These are phyloP conservation scores for Sylvilagus bachmani DNA, from an alignment of 2,113 vertebrate genomes.

Conservation along the genomic window DNA sequence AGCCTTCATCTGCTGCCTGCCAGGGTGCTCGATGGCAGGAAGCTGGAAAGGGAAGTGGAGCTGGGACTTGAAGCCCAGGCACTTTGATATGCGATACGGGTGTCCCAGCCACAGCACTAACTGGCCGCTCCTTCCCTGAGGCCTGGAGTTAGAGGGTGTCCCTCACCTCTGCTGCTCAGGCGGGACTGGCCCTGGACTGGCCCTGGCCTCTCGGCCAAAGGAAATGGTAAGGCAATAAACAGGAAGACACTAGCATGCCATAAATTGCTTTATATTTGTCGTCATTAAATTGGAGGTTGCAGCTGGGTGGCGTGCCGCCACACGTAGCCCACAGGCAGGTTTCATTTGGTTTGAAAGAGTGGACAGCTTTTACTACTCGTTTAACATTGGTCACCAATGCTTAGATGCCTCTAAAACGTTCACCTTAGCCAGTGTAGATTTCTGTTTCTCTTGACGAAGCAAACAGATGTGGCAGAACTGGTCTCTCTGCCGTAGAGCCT, in stretches of 20 bases:
- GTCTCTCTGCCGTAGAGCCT: neutral
- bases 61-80: no score
- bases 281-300: slow-evolving; percentile 5
- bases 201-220: neutral
- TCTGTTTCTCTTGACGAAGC: neutral
- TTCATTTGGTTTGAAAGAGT: neutral
- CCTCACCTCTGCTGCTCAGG: neutral
- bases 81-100: no score
- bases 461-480: neutral
- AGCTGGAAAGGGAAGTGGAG: no score
- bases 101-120: no score
- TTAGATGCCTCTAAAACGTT: neutral
- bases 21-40: no score
- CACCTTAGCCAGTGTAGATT: neutral
- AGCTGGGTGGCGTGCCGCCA: neutral
- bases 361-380: neutral
- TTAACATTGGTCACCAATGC: neutral
- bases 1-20: no score
- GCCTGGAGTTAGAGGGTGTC: neutral
- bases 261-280: neutral
- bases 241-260: neutral
- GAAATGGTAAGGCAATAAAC: neutral
- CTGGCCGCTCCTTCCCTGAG: no score
- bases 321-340: neutral
- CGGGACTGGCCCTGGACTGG: neutral